Base-by-base conservation (phyloP, 2,113 vertebrate species). In the Electrona antarctica region DNA sequence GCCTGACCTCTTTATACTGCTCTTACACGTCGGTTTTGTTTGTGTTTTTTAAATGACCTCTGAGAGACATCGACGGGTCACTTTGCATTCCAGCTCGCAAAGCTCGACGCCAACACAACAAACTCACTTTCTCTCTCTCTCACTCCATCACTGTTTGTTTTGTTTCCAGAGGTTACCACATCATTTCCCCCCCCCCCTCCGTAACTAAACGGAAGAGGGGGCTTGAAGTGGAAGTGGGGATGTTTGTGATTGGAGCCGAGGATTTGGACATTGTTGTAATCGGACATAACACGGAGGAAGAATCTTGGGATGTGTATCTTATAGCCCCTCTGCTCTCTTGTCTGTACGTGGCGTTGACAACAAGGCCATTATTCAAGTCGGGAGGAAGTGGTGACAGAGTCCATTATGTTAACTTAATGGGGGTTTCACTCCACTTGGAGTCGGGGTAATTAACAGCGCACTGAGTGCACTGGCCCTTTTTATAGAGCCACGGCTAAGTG, bases 401-500 rank as follows among this genome's bases (percentile, higher is more conserved):
- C 82, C 85, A 85, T 87, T 90, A 86, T 64, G 78, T 77, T 78
- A 60, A 74, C 67, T 67, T 80, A 81, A 84, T 81, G 51, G 57
- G 67, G 11, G 83, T 83, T 82, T 83, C 77, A 71, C 87, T 76
- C 79, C 68, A 83, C 70, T 83, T 86, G 69, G 74, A 85, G 73
- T 77, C 79, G 33, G 70, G 55, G 73, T 81, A 84, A 88, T 91
- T 90, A 89, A 78, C 85, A 75, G 67, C 72, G 52, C 84, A 65
- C 81, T 87, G 76, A 81, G 83, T 87, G 88, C 87, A 71, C 1
- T 69, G 69, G 77, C 66, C 59, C 82, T 85, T 87, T 88, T 86
- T 85, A 87, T 81, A 73, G 82, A 82, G 75, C 70, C 60, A 71
- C 77, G 75, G 68, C 69, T 85, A 85, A 88, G 79, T 88, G 84